Evolutionary conservation across 2,113 vertebrate genomes (phyloP).

Genomic region (Hydropotes inermis): DNA sequence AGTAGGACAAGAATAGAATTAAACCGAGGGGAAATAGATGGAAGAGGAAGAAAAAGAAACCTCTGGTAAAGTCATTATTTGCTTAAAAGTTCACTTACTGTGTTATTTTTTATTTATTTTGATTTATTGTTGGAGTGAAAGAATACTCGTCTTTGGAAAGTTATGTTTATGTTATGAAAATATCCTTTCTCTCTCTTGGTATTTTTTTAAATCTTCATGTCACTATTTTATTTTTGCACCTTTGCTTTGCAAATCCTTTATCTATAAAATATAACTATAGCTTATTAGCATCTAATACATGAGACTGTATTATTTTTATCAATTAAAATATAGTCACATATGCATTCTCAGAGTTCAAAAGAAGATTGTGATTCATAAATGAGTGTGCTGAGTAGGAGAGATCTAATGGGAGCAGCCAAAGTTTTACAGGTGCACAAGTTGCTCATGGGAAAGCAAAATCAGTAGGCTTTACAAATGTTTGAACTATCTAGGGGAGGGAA

Average conservation of each 20-base stretch:
- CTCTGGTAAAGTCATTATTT: background rate
- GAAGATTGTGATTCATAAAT: background rate
- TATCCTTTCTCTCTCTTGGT: background rate
- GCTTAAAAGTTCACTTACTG: background rate
- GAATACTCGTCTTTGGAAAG: background rate
- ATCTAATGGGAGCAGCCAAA: background rate
- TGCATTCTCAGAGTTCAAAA: background rate
- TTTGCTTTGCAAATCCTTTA: background rate
- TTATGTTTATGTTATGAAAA: background rate
- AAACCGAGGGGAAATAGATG: background rate
- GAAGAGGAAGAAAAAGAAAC: background rate
- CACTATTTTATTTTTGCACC: background rate
- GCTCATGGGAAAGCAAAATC: background rate
- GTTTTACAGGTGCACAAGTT: background rate
- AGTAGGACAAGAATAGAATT: background rate
- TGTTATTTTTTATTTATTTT: background rate
- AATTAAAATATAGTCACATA: background rate
- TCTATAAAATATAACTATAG: background rate
- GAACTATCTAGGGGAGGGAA: background rate
- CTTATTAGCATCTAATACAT: background rate
- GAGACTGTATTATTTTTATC: background rate
- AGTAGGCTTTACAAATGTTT: background rate
- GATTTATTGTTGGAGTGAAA: background rate
- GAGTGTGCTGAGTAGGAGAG: background rate
- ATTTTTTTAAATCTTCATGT: background rate